These are phyloP conservation scores for Fragum whitleyi DNA, from an alignment of 2,888 invertebrate species.

Conservation along the genomic window DNA sequence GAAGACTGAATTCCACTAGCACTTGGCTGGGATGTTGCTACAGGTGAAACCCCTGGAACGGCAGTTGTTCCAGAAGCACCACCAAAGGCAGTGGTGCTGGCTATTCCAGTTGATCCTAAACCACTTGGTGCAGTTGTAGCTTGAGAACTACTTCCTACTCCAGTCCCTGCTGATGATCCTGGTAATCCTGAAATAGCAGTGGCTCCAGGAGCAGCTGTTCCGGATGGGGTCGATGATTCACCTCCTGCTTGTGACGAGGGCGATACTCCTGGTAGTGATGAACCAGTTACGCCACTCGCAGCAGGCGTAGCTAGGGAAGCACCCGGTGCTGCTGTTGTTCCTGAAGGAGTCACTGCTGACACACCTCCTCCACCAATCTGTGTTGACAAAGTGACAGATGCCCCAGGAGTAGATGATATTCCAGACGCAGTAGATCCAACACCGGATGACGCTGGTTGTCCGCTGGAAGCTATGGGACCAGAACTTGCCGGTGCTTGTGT, in stretches of 20 bases:
- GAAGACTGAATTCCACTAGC: no score
- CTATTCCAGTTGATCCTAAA: background rate
- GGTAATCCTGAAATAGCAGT: background rate
- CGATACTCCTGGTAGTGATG: background rate
- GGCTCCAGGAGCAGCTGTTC: background rate
- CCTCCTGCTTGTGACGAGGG: background rate
- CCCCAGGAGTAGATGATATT: background rate
- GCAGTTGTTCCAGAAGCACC: background rate
- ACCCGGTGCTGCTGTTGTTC: slow-evolving; percentile 11
- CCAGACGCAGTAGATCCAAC: background rate
- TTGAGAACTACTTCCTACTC: background rate
- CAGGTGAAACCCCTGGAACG: background rate
- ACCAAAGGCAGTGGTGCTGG: background rate
- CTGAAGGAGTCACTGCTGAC: background rate
- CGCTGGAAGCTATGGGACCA: background rate
- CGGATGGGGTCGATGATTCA: background rate
- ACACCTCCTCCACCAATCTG: background rate
- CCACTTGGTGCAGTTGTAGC: background rate
- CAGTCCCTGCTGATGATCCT: background rate
- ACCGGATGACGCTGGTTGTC: background rate
- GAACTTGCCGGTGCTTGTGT: background rate
- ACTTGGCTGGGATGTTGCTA: background rate
- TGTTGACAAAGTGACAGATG: background rate
- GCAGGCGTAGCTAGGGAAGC: background rate
- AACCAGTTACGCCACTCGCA: background rate